Percentiles rank a stretch among this genome's conserved stretches.
Conservation (phyloP, 2,797 vertebrate genomes). For the Crocodylus rhombifer region DNA sequence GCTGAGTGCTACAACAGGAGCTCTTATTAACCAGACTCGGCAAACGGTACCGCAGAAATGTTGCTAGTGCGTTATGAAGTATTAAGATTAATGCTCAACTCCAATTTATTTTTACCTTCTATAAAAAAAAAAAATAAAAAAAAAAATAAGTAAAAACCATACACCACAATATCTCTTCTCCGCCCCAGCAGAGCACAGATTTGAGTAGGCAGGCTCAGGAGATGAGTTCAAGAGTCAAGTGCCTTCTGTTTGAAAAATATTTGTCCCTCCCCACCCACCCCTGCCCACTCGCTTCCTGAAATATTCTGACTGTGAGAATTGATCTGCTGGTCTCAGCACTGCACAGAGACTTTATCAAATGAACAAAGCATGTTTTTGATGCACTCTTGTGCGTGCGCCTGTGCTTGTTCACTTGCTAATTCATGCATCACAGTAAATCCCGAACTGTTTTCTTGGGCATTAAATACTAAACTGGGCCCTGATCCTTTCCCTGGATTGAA, state of each 20-base stretch:
- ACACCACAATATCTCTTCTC: not conserved
- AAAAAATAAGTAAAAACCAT: constrained; percentile 17
- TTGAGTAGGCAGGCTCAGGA: constrained; percentile 43
- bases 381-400: no score
- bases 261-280: constrained; percentile 56
- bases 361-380: not conserved
- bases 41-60: not conserved
- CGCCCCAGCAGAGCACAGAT: not conserved
- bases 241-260: constrained; percentile 70
- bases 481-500: not conserved
- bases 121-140: not conserved
- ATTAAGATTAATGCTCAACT: not conserved
- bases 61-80: not conserved
- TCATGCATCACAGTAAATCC: not conserved
- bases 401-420: no score
- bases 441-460: not conserved
- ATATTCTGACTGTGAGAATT: not conserved
- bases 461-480: not conserved
- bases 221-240: constrained; percentile 46
- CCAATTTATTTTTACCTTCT: not conserved
- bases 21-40: not conserved
- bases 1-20: not conserved
- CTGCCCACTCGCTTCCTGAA: constrained; percentile 21
- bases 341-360: accelerated
- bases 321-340: not conserved